phyloP scores from a whole-genome alignment of 2,797 vertebrate species.

The Cetoscarus ocellatus region DNA sequence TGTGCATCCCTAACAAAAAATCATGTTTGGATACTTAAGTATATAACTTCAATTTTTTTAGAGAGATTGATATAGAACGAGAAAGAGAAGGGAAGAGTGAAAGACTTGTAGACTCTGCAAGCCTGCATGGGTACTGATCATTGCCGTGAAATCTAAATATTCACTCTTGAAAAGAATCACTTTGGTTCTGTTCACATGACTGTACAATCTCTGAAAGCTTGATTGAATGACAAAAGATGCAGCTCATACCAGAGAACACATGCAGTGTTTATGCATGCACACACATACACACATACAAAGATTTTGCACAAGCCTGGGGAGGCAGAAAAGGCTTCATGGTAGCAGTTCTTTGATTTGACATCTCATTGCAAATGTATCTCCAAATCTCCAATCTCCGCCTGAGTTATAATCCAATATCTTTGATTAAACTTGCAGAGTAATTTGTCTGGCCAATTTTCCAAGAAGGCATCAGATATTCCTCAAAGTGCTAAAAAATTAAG shows the following conservation, averaged over 20 bases:
- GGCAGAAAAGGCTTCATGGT: slow-evolving; percentile 20
- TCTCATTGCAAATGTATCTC: slow-evolving; percentile 11
- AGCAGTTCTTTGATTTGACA: slow-evolving; percentile 16
- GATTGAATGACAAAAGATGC: slow-evolving; percentile 61
- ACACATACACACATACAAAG: background rate
- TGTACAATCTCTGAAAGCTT: slow-evolving; percentile 64
- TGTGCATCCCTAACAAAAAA: too few relatives aligned
- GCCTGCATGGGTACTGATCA: slow-evolving; percentile 61
- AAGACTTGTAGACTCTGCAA: slow-evolving; percentile 27
- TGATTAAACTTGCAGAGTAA: slow-evolving; percentile 19
- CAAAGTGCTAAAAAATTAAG: slow-evolving; percentile 10
- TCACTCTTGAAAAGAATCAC: slow-evolving; percentile 53
- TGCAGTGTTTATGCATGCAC: slow-evolving; percentile 11
- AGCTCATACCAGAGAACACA: slow-evolving; percentile 33
- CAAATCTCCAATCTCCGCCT: slow-evolving; percentile 12
- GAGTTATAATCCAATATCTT: slow-evolving; percentile 5
- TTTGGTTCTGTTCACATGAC: slow-evolving; percentile 58
- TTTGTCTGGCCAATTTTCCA: background rate
- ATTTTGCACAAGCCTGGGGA: slow-evolving; percentile 4
- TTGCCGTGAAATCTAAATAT: slow-evolving; percentile 53
- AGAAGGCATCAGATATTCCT: background rate
- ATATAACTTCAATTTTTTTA: too few relatives aligned
- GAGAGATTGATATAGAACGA: too few relatives aligned
- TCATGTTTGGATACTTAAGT: too few relatives aligned
- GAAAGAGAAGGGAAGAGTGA: background rate